These are phyloP conservation scores for Cataglyphis altisquamis DNA, from an alignment of 2,888 invertebrate species.

Conservation along the genomic window DNA sequence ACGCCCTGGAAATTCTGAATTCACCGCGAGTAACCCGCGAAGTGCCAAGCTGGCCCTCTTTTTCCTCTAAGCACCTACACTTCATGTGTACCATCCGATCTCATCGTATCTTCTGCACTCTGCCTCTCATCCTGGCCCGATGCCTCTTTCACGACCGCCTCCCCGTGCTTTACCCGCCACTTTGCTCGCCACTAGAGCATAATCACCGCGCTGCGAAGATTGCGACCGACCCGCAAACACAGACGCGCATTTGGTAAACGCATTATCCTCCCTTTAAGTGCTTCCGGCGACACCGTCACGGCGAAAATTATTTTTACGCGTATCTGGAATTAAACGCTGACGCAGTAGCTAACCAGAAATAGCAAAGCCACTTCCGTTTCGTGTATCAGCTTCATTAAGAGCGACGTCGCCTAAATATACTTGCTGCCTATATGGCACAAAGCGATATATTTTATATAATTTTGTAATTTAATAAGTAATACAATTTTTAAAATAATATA, in stretches of 20 bases:
- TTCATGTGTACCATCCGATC: constrained; percentile 60
- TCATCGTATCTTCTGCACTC: constrained; percentile 62
- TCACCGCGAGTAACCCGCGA: constrained; percentile 58
- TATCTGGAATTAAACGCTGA: neutral
- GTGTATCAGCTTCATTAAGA: neutral
- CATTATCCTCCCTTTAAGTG: constrained; percentile 59
- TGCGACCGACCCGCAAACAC: constrained; percentile 70
- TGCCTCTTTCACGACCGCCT: constrained; percentile 58
- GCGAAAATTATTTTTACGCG: constrained; percentile 34
- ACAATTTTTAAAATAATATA: neutral
- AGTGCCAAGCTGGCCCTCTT: constrained; percentile 59
- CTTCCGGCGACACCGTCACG: constrained; percentile 43
- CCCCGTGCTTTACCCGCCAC: constrained; percentile 74
- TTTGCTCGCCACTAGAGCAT: constrained; percentile 76
- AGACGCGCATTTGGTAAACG: constrained; percentile 42
- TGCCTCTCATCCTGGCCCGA: constrained; percentile 57
- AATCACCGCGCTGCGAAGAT: constrained; percentile 73
- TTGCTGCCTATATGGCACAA: neutral
- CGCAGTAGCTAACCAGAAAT: neutral
- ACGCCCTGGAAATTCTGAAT: constrained; percentile 69
- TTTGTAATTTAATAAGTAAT: neutral
- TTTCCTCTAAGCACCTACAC: constrained; percentile 60
- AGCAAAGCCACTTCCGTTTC: neutral
- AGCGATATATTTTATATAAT: neutral
- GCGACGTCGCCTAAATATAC: neutral